Percentiles rank a stretch among this genome's conserved stretches.
Conservation (phyloP, 53 echinoderm and acorn worm genomes). For the Apostichopus leukothele region DNA sequence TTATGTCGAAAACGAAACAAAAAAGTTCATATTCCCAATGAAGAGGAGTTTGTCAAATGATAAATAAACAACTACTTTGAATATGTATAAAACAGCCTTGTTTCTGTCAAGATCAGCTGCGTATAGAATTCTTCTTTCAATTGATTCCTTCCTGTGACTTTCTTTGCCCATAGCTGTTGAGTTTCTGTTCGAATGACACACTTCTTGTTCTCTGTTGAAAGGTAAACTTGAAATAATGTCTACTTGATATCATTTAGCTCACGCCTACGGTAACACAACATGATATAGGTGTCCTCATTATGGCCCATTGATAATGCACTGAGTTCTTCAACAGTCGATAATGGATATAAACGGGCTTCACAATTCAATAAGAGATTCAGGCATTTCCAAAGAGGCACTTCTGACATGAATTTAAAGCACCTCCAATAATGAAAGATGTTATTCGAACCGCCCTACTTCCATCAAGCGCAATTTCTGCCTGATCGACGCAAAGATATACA, state of each 20-base stretch:
- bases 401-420: slow-evolving; percentile 15
- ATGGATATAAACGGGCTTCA: slow-evolving; percentile 31
- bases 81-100: no score
- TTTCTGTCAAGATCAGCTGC: no score
- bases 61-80: no score
- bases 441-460: slow-evolving; percentile 30
- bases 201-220: background rate
- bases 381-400: slow-evolving; percentile 8
- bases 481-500: background rate
- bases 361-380: slow-evolving; percentile 15
- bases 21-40: no score
- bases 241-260: background rate
- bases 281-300: slow-evolving; percentile 17
- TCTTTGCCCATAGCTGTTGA: no score
- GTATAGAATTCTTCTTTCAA: no score
- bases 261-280: background rate
- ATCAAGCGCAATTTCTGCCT: background rate
- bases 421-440: slow-evolving; percentile 4
- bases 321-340: slow-evolving; percentile 14
- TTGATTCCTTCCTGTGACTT: no score
- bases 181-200: background rate
- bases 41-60: no score
- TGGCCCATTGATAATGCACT: slow-evolving; percentile 17
- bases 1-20: no score
- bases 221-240: slow-evolving; percentile 3